phyloP scores from a whole-genome alignment of 2,888 invertebrate genomes.

The Conistra vaccinii region DNA sequence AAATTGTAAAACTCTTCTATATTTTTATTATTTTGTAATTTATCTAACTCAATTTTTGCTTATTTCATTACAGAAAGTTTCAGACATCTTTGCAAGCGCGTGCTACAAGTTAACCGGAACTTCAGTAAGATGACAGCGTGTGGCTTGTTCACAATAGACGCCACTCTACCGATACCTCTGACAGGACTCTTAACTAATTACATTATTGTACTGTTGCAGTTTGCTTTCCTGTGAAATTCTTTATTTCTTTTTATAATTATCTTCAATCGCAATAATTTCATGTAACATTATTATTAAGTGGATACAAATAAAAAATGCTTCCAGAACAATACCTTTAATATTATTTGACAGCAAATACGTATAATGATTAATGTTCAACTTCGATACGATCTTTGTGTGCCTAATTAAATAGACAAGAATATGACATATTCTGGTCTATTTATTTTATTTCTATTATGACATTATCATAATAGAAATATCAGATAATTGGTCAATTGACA shows the following conservation, averaged over 20 bases:
- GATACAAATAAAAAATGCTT: not conserved
- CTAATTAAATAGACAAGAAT: too few species aligned
- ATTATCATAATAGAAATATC: not conserved
- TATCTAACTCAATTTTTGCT: not conserved
- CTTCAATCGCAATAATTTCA: not conserved
- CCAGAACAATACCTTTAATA: not conserved
- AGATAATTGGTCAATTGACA: not conserved
- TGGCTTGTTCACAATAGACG: conserved; percentile 28
- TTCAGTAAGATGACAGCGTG: conserved; percentile 36
- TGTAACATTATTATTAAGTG: too few species aligned
- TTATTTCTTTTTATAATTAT: not conserved
- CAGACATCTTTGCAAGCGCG: conserved; percentile 19
- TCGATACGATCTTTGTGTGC: too few species aligned
- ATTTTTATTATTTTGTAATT: too few species aligned
- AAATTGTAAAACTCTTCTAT: too few species aligned
- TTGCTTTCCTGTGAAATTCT: not conserved
- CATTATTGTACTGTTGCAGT: conserved; percentile 15
- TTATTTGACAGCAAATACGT: not conserved
- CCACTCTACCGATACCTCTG: conserved; percentile 17
- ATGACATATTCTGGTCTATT: too few species aligned
- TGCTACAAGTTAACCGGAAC: conserved; percentile 17
- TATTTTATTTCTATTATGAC: too few species aligned
- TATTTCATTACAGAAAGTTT: not conserved
- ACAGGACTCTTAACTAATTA: not conserved
- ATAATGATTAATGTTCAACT: too few species aligned